These are phyloP conservation scores for Rhinogobio ventralis DNA, from an alignment of 2,797 vertebrate genomes.

Conservation along the genomic window DNA sequence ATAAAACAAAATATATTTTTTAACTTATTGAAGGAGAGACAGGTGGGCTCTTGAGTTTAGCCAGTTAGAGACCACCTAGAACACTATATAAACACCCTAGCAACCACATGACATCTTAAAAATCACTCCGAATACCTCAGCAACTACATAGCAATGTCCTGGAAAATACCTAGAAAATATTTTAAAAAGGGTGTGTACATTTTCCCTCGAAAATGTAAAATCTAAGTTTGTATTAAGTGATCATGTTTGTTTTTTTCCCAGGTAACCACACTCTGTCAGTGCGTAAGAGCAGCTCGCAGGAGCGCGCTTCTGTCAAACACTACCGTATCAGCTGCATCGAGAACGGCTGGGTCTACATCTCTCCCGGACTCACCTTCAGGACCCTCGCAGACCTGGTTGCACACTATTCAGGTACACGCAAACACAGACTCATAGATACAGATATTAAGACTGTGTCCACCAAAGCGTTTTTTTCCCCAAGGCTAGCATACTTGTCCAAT, in stretches of 20 bases:
- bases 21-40: no score
- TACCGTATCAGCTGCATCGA: constrained; percentile 77
- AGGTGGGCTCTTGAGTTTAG: no score
- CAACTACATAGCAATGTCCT: background rate
- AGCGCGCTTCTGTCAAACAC: constrained; percentile 72
- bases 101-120: background rate
- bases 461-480: background rate
- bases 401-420: constrained; percentile 76
- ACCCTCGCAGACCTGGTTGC: constrained; percentile 78
- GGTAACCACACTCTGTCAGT: constrained; percentile 78
- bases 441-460: background rate
- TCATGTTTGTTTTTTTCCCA: constrained; percentile 45
- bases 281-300: constrained; percentile 60
- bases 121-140: no score
- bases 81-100: background rate
- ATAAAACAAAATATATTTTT: rapidly evolving
- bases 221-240: background rate
- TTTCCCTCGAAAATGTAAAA: background rate
- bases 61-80: background rate
- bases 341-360: constrained; percentile 83
- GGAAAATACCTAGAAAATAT: no score
- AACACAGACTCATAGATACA: background rate
- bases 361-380: constrained; percentile 79
- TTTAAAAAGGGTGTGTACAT: no score
- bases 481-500: background rate